Percentiles rank a stretch among this genome's conserved stretches.
Conservation (phyloP, 2,797 vertebrate genomes). For the Synaphobranchus kaupii region DNA sequence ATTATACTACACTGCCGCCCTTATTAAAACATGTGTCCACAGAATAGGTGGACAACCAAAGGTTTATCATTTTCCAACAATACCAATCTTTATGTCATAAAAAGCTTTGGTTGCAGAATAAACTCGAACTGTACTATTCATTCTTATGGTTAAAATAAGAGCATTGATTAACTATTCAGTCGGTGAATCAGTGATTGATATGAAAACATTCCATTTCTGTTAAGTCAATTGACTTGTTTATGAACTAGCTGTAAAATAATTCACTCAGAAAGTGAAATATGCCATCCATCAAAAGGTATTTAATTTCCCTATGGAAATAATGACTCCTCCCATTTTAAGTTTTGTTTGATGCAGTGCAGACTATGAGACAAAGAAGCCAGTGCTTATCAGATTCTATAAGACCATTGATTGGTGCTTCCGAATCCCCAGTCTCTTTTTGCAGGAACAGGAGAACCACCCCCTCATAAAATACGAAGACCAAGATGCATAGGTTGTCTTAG, state of each 20-base stretch:
- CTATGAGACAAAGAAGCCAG: not conserved
- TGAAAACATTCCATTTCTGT: constrained; percentile 38
- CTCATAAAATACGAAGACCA: constrained; percentile 30
- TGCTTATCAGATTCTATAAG: not conserved
- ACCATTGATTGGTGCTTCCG: constrained; percentile 6
- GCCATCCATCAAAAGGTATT: constrained; percentile 63
- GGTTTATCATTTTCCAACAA: not conserved
- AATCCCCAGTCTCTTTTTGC: not conserved
- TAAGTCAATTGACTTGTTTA: constrained; percentile 59
- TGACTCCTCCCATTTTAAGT: constrained; percentile 47
- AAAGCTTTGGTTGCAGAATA: not conserved
- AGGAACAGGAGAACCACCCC: not conserved
- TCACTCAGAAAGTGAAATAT: constrained; percentile 52
- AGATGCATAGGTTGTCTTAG: constrained; percentile 58
- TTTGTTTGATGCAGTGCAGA: not conserved
- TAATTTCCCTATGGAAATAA: constrained; percentile 66
- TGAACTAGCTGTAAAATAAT: constrained; percentile 58
- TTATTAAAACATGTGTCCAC: not conserved
- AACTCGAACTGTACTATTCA: not conserved
- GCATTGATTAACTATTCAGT: constrained; percentile 41
- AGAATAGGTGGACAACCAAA: not conserved
- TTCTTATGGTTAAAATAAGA: constrained; percentile 27
- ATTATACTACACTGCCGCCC: too few relatives aligned
- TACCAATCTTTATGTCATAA: not conserved
- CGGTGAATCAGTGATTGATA: constrained; percentile 58